Conservation (phyloP, 2,113 vertebrate genomes). For the Myrmecophaga tridactyla region DNA sequence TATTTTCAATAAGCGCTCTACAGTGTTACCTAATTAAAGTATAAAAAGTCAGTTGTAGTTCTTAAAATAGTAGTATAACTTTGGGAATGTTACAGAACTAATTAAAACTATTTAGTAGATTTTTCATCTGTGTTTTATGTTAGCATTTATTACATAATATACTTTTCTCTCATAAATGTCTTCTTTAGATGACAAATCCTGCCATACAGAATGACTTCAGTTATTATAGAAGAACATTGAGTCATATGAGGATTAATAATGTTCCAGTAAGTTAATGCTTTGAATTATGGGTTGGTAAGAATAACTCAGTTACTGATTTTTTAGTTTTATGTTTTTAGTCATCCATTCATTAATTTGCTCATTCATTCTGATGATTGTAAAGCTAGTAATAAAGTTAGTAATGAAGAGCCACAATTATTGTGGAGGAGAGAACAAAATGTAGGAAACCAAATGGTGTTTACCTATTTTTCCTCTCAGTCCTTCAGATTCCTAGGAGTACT, state of each 20-base stretch:
- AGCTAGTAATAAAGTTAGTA: background rate
- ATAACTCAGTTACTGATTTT: background rate
- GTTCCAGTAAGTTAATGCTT: constrained; percentile 88
- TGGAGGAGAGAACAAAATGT: background rate
- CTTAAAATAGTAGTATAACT: background rate
- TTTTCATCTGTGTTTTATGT: background rate
- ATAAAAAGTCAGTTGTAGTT: background rate
- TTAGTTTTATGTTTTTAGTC: background rate
- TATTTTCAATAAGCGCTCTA: background rate
- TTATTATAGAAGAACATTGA: constrained; percentile 97
- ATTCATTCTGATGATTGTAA: background rate
- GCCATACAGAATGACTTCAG: constrained; percentile 99
- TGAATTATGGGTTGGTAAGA: background rate
- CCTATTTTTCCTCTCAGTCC: background rate
- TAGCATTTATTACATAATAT: background rate
- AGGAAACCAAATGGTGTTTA: background rate
- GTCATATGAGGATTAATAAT: constrained; percentile 98
- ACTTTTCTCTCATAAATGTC: background rate
- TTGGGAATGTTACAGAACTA: background rate
- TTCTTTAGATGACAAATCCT: constrained; percentile 94
- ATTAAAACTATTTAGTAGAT: background rate
- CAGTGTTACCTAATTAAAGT: background rate
- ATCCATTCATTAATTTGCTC: background rate
- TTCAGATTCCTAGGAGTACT: background rate
- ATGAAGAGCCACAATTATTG: background rate